Evolutionary conservation across 2,113 vertebrate species (phyloP), one percentile per base, ranked within the genome.

Genomic region (Rhodinocichla rosea): DNA sequence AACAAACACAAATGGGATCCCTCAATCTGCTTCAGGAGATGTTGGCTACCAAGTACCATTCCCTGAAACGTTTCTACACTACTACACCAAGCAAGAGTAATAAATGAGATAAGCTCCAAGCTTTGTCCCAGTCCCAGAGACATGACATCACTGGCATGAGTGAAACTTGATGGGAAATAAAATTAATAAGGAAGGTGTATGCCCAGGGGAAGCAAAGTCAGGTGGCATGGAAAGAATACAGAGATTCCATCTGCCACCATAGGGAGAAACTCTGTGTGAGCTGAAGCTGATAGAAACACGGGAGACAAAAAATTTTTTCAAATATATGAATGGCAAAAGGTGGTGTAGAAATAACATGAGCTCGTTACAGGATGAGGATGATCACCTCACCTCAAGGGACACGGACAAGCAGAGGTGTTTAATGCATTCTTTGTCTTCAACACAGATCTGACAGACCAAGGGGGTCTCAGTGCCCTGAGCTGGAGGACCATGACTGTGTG

Each of bases 281-380:
- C 6, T 42, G 63, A 77, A 77, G 45, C 11, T 52, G 53, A 11
- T 7, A 87, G 33, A 60, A 87, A 60, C 2, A 8, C 4, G 33
- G 33, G 27, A 77, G 15, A 60, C 5, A 60, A 44, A 49, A 44
- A 4, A 2, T 7, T 37, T 68, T 68, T 60, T 45, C 45, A 37
- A 60, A 39, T 28, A 52, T 11, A 52, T 13, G 39, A 69, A 77
- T 60, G 28, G 37, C 27, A 60, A 45, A 69, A 69, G 22, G 14
- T 6, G 52, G 27, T 19, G 33, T 15, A 77, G 55, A 44, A 59
- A 44, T 59, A 68, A 59, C 22, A 59, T 59, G 14, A 60, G 9
- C 17, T 28, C 0, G 0, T 45, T 52, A 28, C 4, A 60, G 27
- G 33, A 53, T 33, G 22, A 52, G 27, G 22, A 44, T 37, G 53